Percentiles rank a stretch among this genome's conserved stretches.
Conservation (phyloP, 1,140 invertebrate species). For the Macrostomum lignano region DNA sequence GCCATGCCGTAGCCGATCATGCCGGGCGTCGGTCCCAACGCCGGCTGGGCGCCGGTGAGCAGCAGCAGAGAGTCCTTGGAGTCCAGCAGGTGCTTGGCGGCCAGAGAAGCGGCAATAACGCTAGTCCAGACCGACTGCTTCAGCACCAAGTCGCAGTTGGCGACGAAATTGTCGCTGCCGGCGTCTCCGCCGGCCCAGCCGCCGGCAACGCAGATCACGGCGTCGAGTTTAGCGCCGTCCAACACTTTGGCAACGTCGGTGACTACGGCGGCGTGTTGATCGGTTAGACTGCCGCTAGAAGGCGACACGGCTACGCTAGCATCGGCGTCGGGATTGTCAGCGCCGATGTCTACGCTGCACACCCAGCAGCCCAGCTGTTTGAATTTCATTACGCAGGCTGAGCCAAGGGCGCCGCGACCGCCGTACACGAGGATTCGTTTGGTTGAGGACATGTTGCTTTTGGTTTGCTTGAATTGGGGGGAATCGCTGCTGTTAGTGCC, state of each 20-base stretch:
- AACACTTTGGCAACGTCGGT: slow-evolving; percentile 13
- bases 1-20: slow-evolving; percentile 45
- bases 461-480: too few relatives aligned
- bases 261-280: slow-evolving; percentile 35
- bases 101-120: slow-evolving; percentile 54
- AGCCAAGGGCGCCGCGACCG: slow-evolving; percentile 67
- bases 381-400: slow-evolving; percentile 51
- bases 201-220: slow-evolving; percentile 80
- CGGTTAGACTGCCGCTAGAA: slow-evolving; percentile 37
- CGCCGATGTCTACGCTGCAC: slow-evolving; percentile 62
- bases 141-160: slow-evolving; percentile 73
- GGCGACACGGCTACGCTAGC: slow-evolving; percentile 53
- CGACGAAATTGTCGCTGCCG: too few relatives aligned
- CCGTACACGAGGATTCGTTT: slow-evolving; percentile 62
- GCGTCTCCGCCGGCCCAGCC: too few relatives aligned
- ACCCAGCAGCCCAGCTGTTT: too few relatives aligned
- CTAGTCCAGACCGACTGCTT: slow-evolving; percentile 88
- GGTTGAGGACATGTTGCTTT: slow-evolving; percentile 10
- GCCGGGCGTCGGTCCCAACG: too few relatives aligned
- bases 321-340: slow-evolving; percentile 58
- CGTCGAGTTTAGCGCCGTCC: slow-evolving; percentile 46
- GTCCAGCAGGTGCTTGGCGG: slow-evolving; percentile 53
- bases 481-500: too few relatives aligned
- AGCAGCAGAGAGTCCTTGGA: too few relatives aligned
- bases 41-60: too few relatives aligned